A percentile compares a stretch with the other conserved stretches of the same genome.
Conservation (phyloP, 1,140 invertebrate species). For the Calycopis cecrops region DNA sequence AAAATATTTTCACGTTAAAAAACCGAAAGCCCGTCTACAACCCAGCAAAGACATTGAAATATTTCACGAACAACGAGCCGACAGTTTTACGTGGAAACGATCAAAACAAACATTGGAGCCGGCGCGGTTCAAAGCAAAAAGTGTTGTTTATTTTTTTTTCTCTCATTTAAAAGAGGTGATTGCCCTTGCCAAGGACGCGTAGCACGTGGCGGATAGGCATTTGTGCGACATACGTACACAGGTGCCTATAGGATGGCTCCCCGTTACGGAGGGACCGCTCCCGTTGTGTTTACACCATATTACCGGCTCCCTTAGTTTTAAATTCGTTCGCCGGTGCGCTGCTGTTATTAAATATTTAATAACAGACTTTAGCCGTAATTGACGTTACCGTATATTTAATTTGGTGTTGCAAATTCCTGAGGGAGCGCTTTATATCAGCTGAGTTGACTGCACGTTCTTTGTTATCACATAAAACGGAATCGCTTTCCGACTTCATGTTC, state of each 20-base stretch:
- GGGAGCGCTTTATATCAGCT: too few relatives aligned
- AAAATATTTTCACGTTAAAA: too few relatives aligned
- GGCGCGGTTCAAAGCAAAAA: conserved; percentile 48
- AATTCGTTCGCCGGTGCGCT: background rate
- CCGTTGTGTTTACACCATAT: conserved; percentile 1
- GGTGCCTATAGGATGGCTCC: conserved; percentile 21
- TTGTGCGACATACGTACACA: conserved; percentile 48
- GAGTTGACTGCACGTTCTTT: too few relatives aligned
- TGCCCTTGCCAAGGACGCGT: conserved; percentile 60
- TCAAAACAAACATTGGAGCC: conserved; percentile 61
- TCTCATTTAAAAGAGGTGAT: conserved; percentile 53
- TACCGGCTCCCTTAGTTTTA: background rate
- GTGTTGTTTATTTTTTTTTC: conserved; percentile 41
- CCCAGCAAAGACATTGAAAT: background rate
- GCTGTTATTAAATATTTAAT: conserved; percentile 6
- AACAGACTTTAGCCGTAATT: conserved; percentile 7
- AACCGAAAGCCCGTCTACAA: background rate
- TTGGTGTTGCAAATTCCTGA: too few relatives aligned
- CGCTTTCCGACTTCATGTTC: too few relatives aligned
- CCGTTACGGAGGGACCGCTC: conserved; percentile 2
- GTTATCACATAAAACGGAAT: too few relatives aligned
- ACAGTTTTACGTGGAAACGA: conserved; percentile 60
- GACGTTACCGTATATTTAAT: background rate
- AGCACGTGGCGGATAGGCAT: conserved; percentile 59
- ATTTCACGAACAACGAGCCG: conserved; percentile 12